phyloP scores from a whole-genome alignment of 2,797 vertebrate genomes.

The Etheostoma nigrum region DNA sequence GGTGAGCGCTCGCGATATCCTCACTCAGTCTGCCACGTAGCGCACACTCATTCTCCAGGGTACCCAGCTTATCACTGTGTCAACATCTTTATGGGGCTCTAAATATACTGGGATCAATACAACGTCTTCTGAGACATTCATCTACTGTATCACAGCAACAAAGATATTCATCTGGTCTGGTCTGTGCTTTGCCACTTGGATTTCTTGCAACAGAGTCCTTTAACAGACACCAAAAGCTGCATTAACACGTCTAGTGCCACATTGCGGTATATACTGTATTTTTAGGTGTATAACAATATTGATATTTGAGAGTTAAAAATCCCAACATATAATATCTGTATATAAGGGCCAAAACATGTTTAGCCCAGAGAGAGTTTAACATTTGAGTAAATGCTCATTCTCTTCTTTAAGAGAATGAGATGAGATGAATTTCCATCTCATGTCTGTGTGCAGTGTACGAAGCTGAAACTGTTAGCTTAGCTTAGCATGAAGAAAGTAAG shows the following conservation, averaged over 20 bases:
- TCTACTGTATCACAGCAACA: constrained; percentile 76
- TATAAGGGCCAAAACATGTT: neutral
- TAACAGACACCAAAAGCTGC: constrained; percentile 31
- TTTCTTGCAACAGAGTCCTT: constrained; percentile 38
- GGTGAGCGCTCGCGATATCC: constrained; percentile 58
- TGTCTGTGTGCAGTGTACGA: neutral
- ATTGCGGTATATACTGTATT: neutral
- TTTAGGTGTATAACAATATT: neutral
- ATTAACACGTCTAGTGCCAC: constrained; percentile 14
- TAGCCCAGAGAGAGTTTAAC: no score
- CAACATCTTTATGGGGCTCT: constrained; percentile 81
- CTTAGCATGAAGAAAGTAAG: constrained; percentile 8
- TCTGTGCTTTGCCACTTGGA: constrained; percentile 29
- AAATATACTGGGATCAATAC: constrained; percentile 79
- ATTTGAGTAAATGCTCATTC: neutral
- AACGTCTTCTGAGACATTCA: constrained; percentile 68
- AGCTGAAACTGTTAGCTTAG: constrained; percentile 4
- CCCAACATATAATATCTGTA: no score
- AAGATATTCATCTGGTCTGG: constrained; percentile 64
- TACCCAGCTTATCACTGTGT: constrained; percentile 75
- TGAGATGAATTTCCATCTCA: neutral
- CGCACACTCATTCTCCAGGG: constrained; percentile 65
- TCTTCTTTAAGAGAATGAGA: neutral
- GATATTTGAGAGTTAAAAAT: neutral
- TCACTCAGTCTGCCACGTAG: constrained; percentile 51